Evolutionary conservation across 2,797 vertebrate genomes (phyloP), one percentile per base, ranked within the genome.

Genomic region (Enteromius viviparus): DNA sequence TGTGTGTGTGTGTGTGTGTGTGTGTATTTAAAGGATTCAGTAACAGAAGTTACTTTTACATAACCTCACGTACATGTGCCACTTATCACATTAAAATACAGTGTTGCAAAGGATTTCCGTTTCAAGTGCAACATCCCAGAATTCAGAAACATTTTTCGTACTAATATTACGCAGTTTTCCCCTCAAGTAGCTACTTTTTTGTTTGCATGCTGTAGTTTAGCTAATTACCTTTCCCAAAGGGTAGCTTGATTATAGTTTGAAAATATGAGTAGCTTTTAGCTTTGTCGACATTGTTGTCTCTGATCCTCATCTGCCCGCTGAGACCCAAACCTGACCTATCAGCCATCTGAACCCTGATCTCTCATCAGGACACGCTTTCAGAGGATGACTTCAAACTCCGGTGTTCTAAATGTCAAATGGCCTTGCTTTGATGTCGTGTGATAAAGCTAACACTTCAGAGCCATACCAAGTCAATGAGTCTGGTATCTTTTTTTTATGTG

Each of bases 341-440:
- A 66, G 15, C 62, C 10, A 3, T 66, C 70, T 86, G 62, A 80
- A 65, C 42, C 3, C 3, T 53, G 80, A 79, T 62, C 69, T 78
- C n/a, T 26, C 9, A 8, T 77, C 26, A 11, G 62, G 47, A 66
- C 34, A 81, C 32, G 15, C 37, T 37, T 82, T 77, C 76, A 51
- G n/a, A 74, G 66, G 45, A 14, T 23, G 47, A 60, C 51, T 32
- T 65, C 69, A 84, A 81, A 51, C 51, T 29, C 32, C 60, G 21
- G 10, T 40, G 29, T 51, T 64, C 70, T 81, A 72, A 86, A 86
- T 72, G 82, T 80, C 81, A 86, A 21, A 21, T 12, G 19, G 23
- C 11, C 15, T 37, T 80, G 19, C 69, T 4, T 53, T 45, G 32
- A 65, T 74, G 72, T 72, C 62, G 78, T 79, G 69, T 80, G 47